phyloP scores from a whole-genome alignment of 2,888 invertebrate species.

The Eilema griseolum region DNA sequence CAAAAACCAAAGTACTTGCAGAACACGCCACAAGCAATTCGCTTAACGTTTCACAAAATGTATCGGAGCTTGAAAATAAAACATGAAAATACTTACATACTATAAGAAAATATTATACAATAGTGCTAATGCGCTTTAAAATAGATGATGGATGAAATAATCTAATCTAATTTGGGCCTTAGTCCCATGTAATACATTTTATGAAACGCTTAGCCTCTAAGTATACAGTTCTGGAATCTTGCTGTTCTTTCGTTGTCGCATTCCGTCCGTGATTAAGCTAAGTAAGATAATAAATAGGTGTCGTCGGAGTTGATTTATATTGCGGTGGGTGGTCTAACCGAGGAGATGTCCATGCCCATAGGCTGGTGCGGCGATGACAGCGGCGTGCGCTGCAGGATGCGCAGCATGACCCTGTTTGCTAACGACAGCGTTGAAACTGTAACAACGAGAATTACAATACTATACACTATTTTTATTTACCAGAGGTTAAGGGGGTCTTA shows the following conservation, averaged over 20 bases:
- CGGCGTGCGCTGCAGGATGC: conserved; percentile 77
- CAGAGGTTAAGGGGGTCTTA: too few species aligned
- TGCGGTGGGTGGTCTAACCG: conserved; percentile 61
- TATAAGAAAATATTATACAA: conserved; percentile 84
- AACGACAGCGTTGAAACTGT: conserved; percentile 88
- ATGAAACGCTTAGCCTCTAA: conserved; percentile 76
- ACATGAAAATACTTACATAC: conserved; percentile 74
- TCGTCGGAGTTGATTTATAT: conserved; percentile 56
- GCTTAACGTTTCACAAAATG: conserved; percentile 83
- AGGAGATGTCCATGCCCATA: conserved; percentile 66
- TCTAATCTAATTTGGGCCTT: conserved; percentile 68
- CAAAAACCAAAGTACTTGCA: conserved; percentile 72
- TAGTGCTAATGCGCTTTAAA: conserved; percentile 60
- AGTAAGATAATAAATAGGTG: conserved; percentile 73
- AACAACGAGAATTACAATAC: conserved; percentile 29
- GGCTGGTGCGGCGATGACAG: conserved; percentile 74
- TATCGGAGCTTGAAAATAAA: conserved; percentile 62
- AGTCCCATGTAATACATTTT: conserved; percentile 76
- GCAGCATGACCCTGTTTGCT: conserved; percentile 86
- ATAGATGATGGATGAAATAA: conserved; percentile 46
- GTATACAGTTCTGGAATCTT: conserved; percentile 43
- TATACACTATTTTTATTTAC: too few species aligned
- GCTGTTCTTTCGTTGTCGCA: conserved; percentile 64
- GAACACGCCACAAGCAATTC: conserved; percentile 71
- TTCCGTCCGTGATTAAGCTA: conserved; percentile 79